Evolutionary conservation across 2,888 invertebrate species (phyloP), one percentile per base, ranked within the genome.

Genomic region (Eupithecia tripunctaria): DNA sequence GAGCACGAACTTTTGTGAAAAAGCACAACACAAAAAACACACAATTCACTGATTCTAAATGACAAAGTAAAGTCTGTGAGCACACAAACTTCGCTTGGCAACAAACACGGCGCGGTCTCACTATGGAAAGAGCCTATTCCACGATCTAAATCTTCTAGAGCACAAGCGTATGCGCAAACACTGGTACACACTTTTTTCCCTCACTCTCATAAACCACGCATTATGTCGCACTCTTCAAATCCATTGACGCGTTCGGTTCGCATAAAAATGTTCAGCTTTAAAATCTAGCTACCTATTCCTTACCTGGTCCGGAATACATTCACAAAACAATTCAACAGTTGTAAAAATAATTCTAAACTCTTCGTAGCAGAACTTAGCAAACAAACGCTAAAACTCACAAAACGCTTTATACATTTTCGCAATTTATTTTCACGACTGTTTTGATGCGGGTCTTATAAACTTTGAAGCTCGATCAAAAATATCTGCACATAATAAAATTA

Each of bases 381-480:
- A 29, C 29, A 63, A 63, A 62, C 62, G 29, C n/a, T n/a, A 18
- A 21, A n/a, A 63, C 1, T 64, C 15, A 12, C 38, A 25, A 64
- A 64, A 64, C 56, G n/a, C 36, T 56, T 29, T 32, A 1, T 59
- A 67, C 56, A 56, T 56, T 67, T 56, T 56, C 27, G 32, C 32
- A 67, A 56, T 67, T 67, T 56, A n/a, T 67, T 67, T 51, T 67
- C 67, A 56, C 56, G 56, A 67, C 51, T 67, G 51, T 56, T 51
- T 51, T 56, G 21, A 36, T 67, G 56, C 32, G 12, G 38, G 51
- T 32, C 18, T 66, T 47, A 27, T 21, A 67, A 67, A 67, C 10
- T 51, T 67, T 43, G 21, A 29, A 67, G 64, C 64, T 64, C 64
- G 38, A 64, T 64, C 64, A 41, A 64, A 64, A 38, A 38, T 60